Evolutionary conservation across 1,140 invertebrate genomes (phyloP).

Genomic region (Penaeus indicus): DNA sequence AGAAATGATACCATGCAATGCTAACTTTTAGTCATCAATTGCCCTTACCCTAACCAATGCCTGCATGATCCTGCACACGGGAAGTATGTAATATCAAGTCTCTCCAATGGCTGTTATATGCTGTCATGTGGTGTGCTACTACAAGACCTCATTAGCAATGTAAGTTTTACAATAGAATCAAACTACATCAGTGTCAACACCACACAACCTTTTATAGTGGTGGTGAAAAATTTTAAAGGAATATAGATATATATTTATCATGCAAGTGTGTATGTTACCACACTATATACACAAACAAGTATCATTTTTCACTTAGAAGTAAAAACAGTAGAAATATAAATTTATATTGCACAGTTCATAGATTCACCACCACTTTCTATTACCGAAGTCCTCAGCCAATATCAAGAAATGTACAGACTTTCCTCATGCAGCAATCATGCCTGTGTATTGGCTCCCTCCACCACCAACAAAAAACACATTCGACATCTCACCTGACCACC

Average conservation of each 20-base stretch:
- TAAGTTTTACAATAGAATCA: too few species aligned
- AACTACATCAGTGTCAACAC: too few species aligned
- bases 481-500: conserved; percentile 68
- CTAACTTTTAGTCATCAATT: conserved; percentile 21
- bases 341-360: neutral
- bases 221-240: neutral
- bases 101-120: too few species aligned
- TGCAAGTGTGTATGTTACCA: too few species aligned
- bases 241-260: too few species aligned
- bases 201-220: too few species aligned
- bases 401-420: conserved; percentile 31
- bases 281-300: too few species aligned
- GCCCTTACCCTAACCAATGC: conserved; percentile 52
- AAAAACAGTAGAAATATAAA: neutral
- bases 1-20: conserved; percentile 36
- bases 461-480: conserved; percentile 31
- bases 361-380: neutral
- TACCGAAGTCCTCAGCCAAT: conserved; percentile 22
- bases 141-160: too few species aligned
- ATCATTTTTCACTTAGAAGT: too few species aligned
- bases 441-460: conserved; percentile 50
- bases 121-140: too few species aligned
- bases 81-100: conserved; percentile 11
- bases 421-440: conserved; percentile 24
- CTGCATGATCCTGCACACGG: conserved; percentile 39